Evolutionary conservation across 2,797 vertebrate species (phyloP).

Genomic region (Varecia variegata): DNA sequence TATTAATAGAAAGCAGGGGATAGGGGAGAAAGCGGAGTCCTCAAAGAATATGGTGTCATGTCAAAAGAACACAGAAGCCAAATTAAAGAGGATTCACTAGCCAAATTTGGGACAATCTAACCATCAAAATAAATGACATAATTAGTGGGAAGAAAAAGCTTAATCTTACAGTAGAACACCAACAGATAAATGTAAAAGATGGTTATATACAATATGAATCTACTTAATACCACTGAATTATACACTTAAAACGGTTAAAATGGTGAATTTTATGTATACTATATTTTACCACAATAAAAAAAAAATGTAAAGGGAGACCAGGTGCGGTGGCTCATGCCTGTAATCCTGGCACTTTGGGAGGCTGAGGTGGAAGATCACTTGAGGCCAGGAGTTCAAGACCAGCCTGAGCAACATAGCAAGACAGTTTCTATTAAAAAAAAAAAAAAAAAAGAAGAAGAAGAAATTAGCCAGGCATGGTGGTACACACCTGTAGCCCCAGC

Average conservation of each 20-base stretch:
- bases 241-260: neutral
- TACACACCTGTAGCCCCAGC: no score
- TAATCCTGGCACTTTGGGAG: neutral
- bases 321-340: neutral
- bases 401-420: neutral
- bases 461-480: no score
- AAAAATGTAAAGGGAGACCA: no score
- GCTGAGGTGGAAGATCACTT: neutral
- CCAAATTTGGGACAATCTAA: neutral
- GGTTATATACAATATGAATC: neutral
- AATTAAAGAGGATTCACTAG: neutral
- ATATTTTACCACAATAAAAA: neutral
- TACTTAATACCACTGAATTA: neutral
- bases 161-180: neutral
- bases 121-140: neutral
- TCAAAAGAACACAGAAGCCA: neutral
- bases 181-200: neutral
- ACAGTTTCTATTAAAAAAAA: neutral
- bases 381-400: neutral
- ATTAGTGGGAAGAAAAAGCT: neutral
- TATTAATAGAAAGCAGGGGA: neutral
- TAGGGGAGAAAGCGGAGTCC: neutral
- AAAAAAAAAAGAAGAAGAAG: no score
- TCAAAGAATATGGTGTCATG: neutral
- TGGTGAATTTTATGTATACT: neutral